Conservation (phyloP, 2,797 vertebrate genomes). For the Acestrorhynchus altus region DNA sequence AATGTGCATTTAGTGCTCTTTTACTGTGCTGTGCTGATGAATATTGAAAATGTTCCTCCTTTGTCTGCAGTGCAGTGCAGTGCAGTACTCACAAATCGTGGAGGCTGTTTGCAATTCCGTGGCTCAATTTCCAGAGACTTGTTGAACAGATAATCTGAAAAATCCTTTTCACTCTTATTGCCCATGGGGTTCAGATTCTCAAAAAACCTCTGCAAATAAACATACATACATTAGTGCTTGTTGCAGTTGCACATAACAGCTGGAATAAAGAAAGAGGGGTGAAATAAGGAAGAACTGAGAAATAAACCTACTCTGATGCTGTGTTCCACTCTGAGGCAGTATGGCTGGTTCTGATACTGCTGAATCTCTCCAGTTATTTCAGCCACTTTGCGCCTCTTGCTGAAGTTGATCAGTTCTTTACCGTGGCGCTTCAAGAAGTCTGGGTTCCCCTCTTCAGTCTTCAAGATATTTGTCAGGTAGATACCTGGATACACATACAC, state of each 20-base stretch:
- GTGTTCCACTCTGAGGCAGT: constrained; percentile 90
- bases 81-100: constrained; percentile 89
- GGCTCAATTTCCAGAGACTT: constrained; percentile 95
- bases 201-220: constrained; percentile 88
- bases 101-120: constrained; percentile 91
- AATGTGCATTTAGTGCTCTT: too few relatives aligned
- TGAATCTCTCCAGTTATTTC: constrained; percentile 99
- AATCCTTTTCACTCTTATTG: constrained; percentile 90
- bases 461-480: constrained; percentile 98
- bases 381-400: constrained; percentile 96
- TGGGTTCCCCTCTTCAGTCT: constrained; percentile 98
- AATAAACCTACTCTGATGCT: constrained; percentile 87
- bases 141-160: constrained; percentile 95
- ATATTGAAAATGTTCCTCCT: not conserved
- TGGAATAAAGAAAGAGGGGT: not conserved
- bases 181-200: constrained; percentile 98
- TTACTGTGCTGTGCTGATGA: not conserved
- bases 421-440: constrained; percentile 94
- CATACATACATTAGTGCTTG: not conserved
- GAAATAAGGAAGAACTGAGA: not conserved
- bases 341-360: constrained; percentile 99
- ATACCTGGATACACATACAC: constrained; percentile 80
- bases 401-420: constrained; percentile 98
- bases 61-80: too few relatives aligned
- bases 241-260: too few relatives aligned